These are phyloP conservation scores for Euschistus heros DNA, from an alignment of 1,140 invertebrate species.

Conservation along the genomic window DNA sequence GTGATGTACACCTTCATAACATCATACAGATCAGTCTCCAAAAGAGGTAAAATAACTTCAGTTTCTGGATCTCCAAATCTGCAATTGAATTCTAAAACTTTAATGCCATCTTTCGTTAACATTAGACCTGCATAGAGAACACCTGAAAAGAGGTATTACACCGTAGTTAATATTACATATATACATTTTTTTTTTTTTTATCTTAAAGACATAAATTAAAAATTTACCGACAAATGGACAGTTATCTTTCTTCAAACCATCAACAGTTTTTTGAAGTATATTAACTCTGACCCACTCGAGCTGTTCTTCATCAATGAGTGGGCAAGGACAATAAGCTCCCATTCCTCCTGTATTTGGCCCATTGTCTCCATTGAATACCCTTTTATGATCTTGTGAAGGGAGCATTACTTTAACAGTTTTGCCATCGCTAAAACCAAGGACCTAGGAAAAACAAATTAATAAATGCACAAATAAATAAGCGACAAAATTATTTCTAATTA, in stretches of 20 bases:
- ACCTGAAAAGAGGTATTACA: constrained; percentile 42
- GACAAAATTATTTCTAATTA: no score
- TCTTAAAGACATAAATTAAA: background rate
- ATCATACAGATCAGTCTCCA: constrained; percentile 73
- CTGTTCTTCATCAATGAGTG: constrained; percentile 53
- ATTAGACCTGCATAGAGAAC: constrained; percentile 93
- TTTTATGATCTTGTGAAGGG: constrained; percentile 91
- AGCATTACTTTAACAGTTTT: constrained; percentile 69
- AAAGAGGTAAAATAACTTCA: constrained; percentile 79
- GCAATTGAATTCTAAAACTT: constrained; percentile 94
- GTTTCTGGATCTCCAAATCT: constrained; percentile 98
- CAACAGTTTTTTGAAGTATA: constrained; percentile 68
- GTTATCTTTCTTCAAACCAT: constrained; percentile 65
- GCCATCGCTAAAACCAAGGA: constrained; percentile 87
- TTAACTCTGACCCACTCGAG: constrained; percentile 54
- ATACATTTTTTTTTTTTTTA: no score
- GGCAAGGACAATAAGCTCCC: constrained; percentile 92
- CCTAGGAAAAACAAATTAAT: constrained; percentile 37
- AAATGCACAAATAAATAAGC: no score
- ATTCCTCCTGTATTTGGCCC: constrained; percentile 98
- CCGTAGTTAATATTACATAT: background rate
- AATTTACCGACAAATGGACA: constrained; percentile 63
- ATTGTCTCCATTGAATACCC: constrained; percentile 69
- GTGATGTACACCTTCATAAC: constrained; percentile 66
- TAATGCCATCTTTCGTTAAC: constrained; percentile 77